Evolutionary conservation across 2,888 invertebrate genomes (phyloP), one percentile per base, ranked within the genome.

Genomic region (Hyposoter dolosus): DNA sequence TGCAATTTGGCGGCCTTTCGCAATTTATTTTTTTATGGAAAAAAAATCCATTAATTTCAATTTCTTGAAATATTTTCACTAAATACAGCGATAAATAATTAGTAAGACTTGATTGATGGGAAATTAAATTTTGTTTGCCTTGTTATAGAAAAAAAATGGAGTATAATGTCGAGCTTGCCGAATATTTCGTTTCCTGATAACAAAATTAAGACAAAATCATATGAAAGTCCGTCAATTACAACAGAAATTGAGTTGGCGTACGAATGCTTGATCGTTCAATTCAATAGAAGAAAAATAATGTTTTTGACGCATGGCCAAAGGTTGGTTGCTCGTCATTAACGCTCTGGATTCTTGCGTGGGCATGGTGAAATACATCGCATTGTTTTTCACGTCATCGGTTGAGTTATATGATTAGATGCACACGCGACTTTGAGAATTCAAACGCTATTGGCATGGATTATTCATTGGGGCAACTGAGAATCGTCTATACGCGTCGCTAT

Each of bases 401-500:
- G 35, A 23, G 43, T 45, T 75, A 32, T 75, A 45, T 60, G 75
- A 47, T 85, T 78, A 68, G 40, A 74, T 71, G 69, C 82, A 43
- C 40, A 78, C 43, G 32, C 17, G 40, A 28, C 32, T 56, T n/a
- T 10, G 23, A 53, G 82, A 83, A 85, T 72, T 74, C 74, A 68
- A 65, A 80, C 76, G 83, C 71, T 72, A 86, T 83, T 88, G 90
- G 88, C 90, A 93, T 92, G 91, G 92, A 92, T 92, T 92, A 93
- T 93, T 92, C 91, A 92, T 92, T 88, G 19, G 50, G 56, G 40
- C 66, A 72, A 50, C 35, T 23, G 35, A 43, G 56, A 66, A 47
- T 63, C 50, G 53, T 19, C 35, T 53, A 60, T 69, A 23, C 50
- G 53, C 32, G 72, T 56, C 80, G 83, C 60, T 69, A 77, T 80